Conservation (phyloP, 2,888 invertebrate species). For the Tupiocoris notatus region DNA sequence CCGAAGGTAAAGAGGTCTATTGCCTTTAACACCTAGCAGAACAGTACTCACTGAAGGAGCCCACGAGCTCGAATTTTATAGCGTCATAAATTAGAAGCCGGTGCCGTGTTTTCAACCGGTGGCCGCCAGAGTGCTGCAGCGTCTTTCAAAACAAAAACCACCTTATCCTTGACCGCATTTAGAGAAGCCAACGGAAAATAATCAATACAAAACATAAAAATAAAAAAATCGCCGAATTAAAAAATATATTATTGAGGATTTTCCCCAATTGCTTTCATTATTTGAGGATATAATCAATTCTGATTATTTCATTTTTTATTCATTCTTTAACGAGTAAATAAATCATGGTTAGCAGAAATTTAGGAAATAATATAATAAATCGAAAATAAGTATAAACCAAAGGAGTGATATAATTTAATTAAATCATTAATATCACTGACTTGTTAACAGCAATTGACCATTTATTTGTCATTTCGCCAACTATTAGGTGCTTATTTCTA, state of each 20-base stretch:
- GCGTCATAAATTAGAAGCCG: conserved; percentile 33
- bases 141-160: background rate
- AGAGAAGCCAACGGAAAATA: background rate
- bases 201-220: background rate
- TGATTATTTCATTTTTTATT: background rate
- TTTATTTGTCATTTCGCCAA: no score
- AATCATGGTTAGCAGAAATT: no score
- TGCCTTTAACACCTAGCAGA: conserved; percentile 27
- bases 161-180: background rate
- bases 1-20: conserved; percentile 2
- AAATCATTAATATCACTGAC: no score
- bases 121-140: conserved; percentile 8
- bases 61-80: conserved; percentile 25
- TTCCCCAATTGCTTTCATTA: background rate
- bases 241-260: background rate
- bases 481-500: no score
- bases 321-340: background rate
- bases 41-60: conserved; percentile 29
- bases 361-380: no score
- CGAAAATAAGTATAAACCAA: no score
- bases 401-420: no score
- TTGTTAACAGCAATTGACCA: no score
- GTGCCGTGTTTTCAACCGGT: background rate
- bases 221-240: background rate
- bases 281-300: no score